Conservation (phyloP, 2,113 vertebrate genomes). For the Murina feae region DNA sequence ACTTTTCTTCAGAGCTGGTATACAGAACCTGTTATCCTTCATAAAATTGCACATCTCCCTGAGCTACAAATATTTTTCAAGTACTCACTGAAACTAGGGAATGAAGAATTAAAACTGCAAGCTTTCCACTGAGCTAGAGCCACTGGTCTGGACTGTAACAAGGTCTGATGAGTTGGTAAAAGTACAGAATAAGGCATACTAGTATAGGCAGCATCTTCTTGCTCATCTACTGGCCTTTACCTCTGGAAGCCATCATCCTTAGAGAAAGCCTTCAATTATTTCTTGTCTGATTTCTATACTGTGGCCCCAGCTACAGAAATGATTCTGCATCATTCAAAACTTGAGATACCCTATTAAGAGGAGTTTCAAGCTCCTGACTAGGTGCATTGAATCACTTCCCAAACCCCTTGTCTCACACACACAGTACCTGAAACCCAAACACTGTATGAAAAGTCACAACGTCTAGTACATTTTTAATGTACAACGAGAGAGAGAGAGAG, state of each 20-base stretch:
- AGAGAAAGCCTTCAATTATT: background rate
- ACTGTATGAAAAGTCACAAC: background rate
- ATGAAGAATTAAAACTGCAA: slow-evolving; percentile 27
- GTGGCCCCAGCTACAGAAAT: background rate
- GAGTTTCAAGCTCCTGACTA: background rate
- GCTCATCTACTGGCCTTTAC: background rate
- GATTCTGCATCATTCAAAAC: background rate
- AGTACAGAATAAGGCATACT: background rate
- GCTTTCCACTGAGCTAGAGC: background rate
- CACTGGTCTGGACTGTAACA: background rate
- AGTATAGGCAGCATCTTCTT: background rate
- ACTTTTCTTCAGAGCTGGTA: slow-evolving; percentile 15
- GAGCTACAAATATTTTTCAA: slow-evolving; percentile 43
- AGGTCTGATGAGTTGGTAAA: background rate
- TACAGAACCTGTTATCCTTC: slow-evolving; percentile 46
- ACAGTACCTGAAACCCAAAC: background rate
- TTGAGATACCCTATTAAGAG: background rate
- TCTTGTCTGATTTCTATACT: background rate
- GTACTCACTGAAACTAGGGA: background rate
- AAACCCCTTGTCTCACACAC: background rate
- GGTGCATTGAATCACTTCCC: background rate
- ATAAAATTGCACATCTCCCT: slow-evolving; percentile 26
- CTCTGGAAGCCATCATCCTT: background rate
- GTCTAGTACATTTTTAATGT: background rate
- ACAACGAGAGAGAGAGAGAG: background rate